Evolutionary conservation across 2,888 invertebrate genomes (phyloP), one percentile per base, ranked within the genome.

Genomic region (Lumbricus terrestris): DNA sequence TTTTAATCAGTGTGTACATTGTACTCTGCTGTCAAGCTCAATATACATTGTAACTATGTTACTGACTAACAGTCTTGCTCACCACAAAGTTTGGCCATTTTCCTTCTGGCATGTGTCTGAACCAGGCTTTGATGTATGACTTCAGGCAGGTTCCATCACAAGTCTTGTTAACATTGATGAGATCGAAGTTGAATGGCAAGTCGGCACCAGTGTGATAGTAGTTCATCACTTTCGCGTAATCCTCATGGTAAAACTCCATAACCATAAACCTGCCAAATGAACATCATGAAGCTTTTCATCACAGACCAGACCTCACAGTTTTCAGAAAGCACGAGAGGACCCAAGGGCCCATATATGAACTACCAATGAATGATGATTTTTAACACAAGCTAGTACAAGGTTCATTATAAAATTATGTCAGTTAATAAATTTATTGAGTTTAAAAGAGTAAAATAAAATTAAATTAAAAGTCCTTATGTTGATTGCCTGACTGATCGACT

Each of bases 241-340:
- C 91, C 82, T 89, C 88, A 88, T 93, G 91, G n/a, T 93, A 92
- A n/a, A 93, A 93, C 93, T 96, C 96, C 90, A 96, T 95, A 0
- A 97, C 96, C 37, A 96, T 93, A 37, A 95, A 91, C 29, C 92
- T 91, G 88, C 8, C n/a, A 5, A 69, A 33, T 29, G n/a, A 85
- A 34, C 40, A 29, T 82, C 5, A 91, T n/a, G n/a, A 3, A 69
- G 69, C 29, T 69, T n/a, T 29, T 69, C 69, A 69, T n/a, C 1
- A n/a, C n/a, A 69, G 8, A 0, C 69, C 4, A 6, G n/a, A n/a
- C n/a, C 13, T 69, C n/a, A 69, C 29, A 69, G 69, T 69, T 69
- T n/a, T n/a, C 0, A 69, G 4, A n/a, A 69, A 69, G n/a, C 15
- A 69, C 8, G 4, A 69, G 8, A 8, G n/a, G n/a, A n/a, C n/a